Evolutionary conservation across 2,797 vertebrate species (phyloP), one percentile per base, ranked within the genome.

Genomic region (Acanthurus leucopareius): DNA sequence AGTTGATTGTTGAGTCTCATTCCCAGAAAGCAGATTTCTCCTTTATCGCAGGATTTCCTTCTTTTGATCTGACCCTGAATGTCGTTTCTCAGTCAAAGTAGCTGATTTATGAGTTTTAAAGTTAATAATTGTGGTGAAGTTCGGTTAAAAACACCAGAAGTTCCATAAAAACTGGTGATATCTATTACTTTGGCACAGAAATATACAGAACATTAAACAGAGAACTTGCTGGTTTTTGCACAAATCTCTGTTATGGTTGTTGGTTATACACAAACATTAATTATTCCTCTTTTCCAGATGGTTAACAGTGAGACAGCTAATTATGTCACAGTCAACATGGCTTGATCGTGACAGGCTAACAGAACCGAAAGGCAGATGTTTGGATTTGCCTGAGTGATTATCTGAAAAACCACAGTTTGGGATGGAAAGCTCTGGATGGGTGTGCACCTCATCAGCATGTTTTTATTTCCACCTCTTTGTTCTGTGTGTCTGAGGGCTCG

Each of bases 391-490:
- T 47, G 32, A 53, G 67, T 10, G 61, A 73, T 83, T 32, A 32
- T 74, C 6, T 69, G 28, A 10, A 80, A 74, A 32, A 17, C 7
- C 32, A 0, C 2, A 2, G 66, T 17, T 69, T 28, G 38, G 28
- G 72, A 61, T 42, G 74, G 62, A 65, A 25, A 60, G 56, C 64
- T 58, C 7, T n/a, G 54, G 35, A 38, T 38, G 67, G 44, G 49
- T 3, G 32, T 54, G 49, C 63, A 51, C 59, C 63, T 56, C 51
- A 22, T 68, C 62, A 0, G 1, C 73, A 20, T 59, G 69, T 65
- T 80, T 70, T 61, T 20, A 42, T 83, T 61, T 40, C 64, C 70
- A 53, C 47, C 40, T 13, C 52, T 68, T 83, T 77, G 79, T 81
- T 79, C 59, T 16, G 69, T 38, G 73, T 69, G 3, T 73, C 6